phyloP scores from a whole-genome alignment of 2,797 vertebrate species.

The Pachyuromys duprasi region DNA sequence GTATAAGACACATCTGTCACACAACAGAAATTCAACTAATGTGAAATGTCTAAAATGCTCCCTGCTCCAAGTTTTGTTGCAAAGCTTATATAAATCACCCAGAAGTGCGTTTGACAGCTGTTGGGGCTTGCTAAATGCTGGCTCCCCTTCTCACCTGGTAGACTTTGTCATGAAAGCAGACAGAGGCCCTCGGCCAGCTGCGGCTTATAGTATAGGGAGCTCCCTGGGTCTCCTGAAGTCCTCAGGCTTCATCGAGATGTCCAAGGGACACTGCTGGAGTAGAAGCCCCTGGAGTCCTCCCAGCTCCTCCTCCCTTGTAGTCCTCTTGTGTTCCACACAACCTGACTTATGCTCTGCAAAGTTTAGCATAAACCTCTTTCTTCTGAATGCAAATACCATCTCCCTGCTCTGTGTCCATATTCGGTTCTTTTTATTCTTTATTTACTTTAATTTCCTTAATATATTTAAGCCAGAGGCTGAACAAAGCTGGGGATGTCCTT shows the following conservation, averaged over 20 bases:
- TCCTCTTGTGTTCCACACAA: no score
- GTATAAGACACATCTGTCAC: slow-evolving; percentile 25
- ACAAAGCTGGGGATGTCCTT: slow-evolving; percentile 23
- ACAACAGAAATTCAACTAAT: slow-evolving; percentile 44
- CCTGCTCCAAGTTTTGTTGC: not conserved
- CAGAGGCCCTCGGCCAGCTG: not conserved
- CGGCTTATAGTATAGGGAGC: fast-evolving
- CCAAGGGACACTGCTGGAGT: not conserved
- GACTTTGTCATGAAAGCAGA: not conserved
- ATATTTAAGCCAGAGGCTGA: not conserved
- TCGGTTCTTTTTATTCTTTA: slow-evolving; percentile 2
- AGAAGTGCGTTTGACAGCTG: not conserved
- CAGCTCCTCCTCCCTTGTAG: not conserved
- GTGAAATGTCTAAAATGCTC: slow-evolving; percentile 25
- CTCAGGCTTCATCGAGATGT: not conserved
- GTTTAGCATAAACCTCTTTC: not conserved
- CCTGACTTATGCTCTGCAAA: not conserved
- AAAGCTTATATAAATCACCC: slow-evolving; percentile 3
- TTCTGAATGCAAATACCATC: slow-evolving; percentile 19
- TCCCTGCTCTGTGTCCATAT: not conserved
- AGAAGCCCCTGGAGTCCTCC: fast-evolving
- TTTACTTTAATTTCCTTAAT: slow-evolving; percentile 64
- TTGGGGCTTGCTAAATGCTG: not conserved
- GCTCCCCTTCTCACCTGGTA: not conserved
- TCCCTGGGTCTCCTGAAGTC: not conserved